Conservation (phyloP, 2,113 vertebrate genomes). For the Poicephalus meyeri region DNA sequence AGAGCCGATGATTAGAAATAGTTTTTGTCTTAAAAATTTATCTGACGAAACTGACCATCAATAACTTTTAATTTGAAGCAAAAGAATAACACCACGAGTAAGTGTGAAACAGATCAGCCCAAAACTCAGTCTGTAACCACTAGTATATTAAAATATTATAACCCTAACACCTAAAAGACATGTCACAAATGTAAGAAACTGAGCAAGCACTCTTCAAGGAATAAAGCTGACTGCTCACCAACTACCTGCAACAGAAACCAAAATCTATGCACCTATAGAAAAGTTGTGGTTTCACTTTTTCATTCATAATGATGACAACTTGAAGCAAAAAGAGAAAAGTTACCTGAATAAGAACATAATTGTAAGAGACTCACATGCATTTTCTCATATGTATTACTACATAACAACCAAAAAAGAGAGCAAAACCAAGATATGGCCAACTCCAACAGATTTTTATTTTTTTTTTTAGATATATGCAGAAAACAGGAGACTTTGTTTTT, state of each 20-base stretch:
- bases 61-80: background rate
- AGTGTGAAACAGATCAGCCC: background rate
- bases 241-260: accelerated
- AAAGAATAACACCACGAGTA: background rate
- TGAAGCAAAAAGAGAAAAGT: background rate
- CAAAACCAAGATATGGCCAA: background rate
- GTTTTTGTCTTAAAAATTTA: background rate
- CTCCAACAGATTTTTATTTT: background rate
- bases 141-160: background rate
- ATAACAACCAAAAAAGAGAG: background rate
- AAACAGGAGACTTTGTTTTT: background rate
- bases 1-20: background rate
- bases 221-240: background rate
- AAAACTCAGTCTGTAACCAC: background rate
- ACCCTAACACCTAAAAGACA: background rate
- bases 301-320: background rate
- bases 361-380: background rate
- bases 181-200: background rate
- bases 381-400: background rate
- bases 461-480: background rate
- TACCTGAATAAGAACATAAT: background rate
- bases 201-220: background rate
- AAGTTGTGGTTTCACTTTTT: background rate
- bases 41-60: background rate
- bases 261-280: background rate